These are phyloP conservation scores for Homalodisca vitripennis DNA, from an alignment of 1,140 invertebrate species.

Conservation along the genomic window DNA sequence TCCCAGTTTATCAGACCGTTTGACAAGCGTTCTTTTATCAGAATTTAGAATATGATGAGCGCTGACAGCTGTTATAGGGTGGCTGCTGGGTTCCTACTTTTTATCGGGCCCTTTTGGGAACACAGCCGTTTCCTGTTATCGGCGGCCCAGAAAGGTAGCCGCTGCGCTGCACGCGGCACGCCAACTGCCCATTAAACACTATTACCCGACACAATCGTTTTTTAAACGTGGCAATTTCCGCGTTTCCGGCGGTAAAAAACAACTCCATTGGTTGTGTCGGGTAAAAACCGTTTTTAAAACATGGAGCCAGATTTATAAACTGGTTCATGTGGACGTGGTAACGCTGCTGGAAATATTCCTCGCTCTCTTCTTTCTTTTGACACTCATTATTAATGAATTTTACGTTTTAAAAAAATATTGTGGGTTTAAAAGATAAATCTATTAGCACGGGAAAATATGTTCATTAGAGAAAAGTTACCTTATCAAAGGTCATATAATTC, in stretches of 20 bases:
- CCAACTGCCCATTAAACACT: slow-evolving; percentile 8
- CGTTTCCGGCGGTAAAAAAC: not conserved
- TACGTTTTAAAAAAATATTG: no score
- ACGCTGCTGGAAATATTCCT: no score
- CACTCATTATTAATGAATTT: no score
- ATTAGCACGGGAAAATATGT: no score
- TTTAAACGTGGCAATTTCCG: slow-evolving; percentile 1
- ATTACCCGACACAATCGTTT: slow-evolving; percentile 11
- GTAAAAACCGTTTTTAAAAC: not conserved
- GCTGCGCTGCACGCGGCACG: not conserved
- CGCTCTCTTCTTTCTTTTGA: no score
- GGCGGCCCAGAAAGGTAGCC: no score
- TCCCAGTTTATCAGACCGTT: no score
- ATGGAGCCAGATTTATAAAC: no score
- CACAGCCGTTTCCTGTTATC: not conserved
- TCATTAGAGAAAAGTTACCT: no score
- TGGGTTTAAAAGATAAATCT: no score
- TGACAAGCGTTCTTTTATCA: not conserved
- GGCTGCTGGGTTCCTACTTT: not conserved
- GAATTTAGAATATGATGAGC: not conserved
- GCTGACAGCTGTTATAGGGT: not conserved
- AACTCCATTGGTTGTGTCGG: not conserved
- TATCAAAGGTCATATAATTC: no score
- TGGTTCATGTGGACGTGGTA: no score
- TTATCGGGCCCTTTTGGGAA: not conserved